phyloP scores from a whole-genome alignment of 2,888 invertebrate genomes.

The Bibio marci region DNA sequence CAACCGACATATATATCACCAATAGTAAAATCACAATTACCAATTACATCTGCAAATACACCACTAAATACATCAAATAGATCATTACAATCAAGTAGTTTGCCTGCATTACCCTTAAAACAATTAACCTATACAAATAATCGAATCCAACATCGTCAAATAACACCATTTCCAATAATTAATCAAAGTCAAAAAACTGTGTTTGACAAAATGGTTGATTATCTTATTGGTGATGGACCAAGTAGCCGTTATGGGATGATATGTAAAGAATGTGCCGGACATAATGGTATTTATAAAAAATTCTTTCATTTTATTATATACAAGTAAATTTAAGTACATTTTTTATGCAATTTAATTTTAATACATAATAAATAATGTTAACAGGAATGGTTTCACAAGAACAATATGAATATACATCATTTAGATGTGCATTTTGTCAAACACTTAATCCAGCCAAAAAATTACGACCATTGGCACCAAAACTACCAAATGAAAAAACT shows the following conservation, averaged over 20 bases:
- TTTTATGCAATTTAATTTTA: too few species aligned
- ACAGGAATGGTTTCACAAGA: conserved; percentile 53
- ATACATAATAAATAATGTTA: background rate
- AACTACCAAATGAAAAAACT: conserved; percentile 14
- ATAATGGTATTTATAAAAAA: conserved; percentile 55
- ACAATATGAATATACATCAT: conserved; percentile 60
- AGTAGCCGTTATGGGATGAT: conserved; percentile 89
- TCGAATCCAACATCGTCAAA: background rate
- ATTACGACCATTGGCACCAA: conserved; percentile 62
- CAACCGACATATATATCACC: background rate
- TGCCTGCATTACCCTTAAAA: background rate
- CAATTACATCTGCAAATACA: background rate
- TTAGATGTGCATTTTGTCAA: conserved; percentile 82
- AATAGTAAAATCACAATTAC: conserved; percentile 4
- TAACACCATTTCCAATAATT: conserved; percentile 26
- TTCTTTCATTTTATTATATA: background rate
- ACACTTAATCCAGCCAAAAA: conserved; percentile 77
- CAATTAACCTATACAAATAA: too few species aligned
- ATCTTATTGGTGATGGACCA: conserved; percentile 89
- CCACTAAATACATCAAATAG: background rate
- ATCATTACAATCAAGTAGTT: background rate
- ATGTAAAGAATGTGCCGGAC: conserved; percentile 73
- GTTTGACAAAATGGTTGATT: conserved; percentile 83
- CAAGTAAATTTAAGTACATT: too few species aligned
- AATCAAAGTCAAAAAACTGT: conserved; percentile 49